A percentile compares a stretch with the other conserved stretches of the same genome.
Conservation (phyloP, 2,797 vertebrate genomes). For the Rhinophrynus dorsalis region DNA sequence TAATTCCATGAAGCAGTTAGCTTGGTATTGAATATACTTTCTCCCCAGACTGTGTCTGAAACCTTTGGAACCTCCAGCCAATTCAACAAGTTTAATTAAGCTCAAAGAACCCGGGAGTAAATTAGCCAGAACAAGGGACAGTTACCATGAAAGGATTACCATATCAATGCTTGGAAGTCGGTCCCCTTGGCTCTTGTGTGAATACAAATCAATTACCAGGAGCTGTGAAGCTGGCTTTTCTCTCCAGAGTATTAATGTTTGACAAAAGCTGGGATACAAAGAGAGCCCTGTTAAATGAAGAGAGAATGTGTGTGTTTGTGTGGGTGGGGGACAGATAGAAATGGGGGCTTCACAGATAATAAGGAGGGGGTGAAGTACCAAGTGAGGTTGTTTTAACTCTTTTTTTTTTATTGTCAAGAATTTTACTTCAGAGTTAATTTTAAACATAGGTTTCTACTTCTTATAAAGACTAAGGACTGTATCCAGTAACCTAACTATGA, state of each 20-base stretch:
- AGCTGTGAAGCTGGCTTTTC: constrained; percentile 50
- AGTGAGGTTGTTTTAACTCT: constrained; percentile 13
- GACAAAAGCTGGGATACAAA: constrained; percentile 39
- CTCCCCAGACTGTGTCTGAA: constrained; percentile 37
- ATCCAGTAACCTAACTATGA: too few species aligned
- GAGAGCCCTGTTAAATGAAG: constrained; percentile 47
- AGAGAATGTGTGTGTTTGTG: constrained; percentile 54
- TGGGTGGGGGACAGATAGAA: constrained; percentile 37
- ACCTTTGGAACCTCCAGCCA: constrained; percentile 33
- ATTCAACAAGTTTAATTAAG: constrained; percentile 50
- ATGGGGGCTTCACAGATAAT: constrained; percentile 19
- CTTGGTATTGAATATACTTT: constrained; percentile 22
- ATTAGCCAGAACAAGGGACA: constrained; percentile 51
- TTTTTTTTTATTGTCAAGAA: neutral
- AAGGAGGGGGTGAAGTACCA: constrained; percentile 8
- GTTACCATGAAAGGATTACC: constrained; percentile 50
- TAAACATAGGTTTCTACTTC: too few species aligned
- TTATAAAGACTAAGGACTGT: too few species aligned
- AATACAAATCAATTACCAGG: constrained; percentile 51
- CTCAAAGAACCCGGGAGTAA: constrained; percentile 46
- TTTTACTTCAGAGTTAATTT: neutral
- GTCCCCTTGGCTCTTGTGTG: constrained; percentile 47
- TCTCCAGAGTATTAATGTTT: constrained; percentile 50
- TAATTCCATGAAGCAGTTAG: constrained; percentile 32
- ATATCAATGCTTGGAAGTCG: constrained; percentile 48